Conservation (phyloP, 2,113 vertebrate species). For the Microtus montanus region DNA sequence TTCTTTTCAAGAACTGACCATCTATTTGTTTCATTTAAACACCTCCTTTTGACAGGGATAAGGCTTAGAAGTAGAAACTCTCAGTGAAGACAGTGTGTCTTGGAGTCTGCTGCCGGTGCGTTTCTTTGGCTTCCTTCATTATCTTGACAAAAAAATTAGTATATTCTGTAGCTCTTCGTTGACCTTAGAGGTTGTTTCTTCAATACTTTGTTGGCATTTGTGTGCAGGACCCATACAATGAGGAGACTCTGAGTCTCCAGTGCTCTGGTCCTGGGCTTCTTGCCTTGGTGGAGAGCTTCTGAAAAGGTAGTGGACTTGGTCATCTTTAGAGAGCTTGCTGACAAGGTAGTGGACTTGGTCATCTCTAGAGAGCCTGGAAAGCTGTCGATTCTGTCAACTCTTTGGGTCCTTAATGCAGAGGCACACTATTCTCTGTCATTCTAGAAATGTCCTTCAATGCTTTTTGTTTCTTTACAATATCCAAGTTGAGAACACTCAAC, state of each 20-base stretch:
- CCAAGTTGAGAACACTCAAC: not conserved
- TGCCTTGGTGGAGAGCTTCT: not conserved
- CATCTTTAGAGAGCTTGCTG: not conserved
- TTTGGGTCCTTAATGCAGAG: not conserved
- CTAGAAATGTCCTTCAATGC: not conserved
- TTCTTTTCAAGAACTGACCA: not conserved
- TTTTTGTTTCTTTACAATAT: not conserved
- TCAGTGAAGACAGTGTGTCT: not conserved
- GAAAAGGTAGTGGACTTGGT: not conserved
- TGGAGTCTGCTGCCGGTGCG: not conserved
- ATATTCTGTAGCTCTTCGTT: not conserved
- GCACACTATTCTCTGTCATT: not conserved
- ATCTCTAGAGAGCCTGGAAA: not conserved
- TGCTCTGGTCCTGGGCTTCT: not conserved
- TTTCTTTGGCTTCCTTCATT: not conserved
- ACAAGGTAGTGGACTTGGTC: not conserved
- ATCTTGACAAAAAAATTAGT: not conserved
- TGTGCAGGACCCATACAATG: not conserved
- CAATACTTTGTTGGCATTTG: not conserved
- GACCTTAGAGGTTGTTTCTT: not conserved
- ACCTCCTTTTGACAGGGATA: not conserved
- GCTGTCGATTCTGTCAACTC: not conserved
- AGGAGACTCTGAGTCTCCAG: too few species aligned
- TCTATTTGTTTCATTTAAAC: not conserved
- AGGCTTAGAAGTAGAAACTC: not conserved